Conservation (phyloP, 1,140 invertebrate genomes). For the Heliothis virescens region DNA sequence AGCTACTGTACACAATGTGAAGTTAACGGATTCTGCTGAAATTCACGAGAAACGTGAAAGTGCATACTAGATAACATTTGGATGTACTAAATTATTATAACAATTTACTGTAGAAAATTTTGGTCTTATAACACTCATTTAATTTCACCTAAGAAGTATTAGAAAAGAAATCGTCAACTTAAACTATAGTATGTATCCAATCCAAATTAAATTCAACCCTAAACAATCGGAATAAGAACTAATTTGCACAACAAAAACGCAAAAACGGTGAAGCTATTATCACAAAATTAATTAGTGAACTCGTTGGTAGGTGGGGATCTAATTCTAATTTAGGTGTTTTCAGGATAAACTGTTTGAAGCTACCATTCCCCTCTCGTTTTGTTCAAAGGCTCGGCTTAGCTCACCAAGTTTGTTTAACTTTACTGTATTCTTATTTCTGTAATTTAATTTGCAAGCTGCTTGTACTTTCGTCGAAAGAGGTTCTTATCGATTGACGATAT, state of each 20-base stretch:
- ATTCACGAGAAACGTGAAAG: not conserved
- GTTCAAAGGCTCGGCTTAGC: slow-evolving; percentile 40
- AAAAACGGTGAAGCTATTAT: slow-evolving; percentile 58
- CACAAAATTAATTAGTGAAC: slow-evolving; percentile 64
- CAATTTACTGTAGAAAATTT: too few relatives aligned
- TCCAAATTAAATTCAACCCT: too few relatives aligned
- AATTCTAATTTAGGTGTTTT: slow-evolving; percentile 65
- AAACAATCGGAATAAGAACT: slow-evolving; percentile 26
- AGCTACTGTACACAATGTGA: slow-evolving; percentile 10
- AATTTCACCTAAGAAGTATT: not conserved
- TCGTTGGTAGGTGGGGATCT: slow-evolving; percentile 62
- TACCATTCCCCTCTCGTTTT: slow-evolving; percentile 43
- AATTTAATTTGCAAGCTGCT: slow-evolving; percentile 49
- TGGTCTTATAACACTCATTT: not conserved
- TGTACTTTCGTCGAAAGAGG: slow-evolving; percentile 22
- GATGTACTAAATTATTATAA: not conserved
- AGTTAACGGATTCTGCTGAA: not conserved
- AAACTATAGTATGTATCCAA: not conserved
- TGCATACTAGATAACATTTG: not conserved
- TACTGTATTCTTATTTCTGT: slow-evolving; percentile 51
- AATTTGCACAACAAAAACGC: slow-evolving; percentile 52
- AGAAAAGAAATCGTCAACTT: not conserved
- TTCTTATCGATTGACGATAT: slow-evolving; percentile 29
- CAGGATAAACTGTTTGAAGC: slow-evolving; percentile 55
- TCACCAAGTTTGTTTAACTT: slow-evolving; percentile 49